These are phyloP conservation scores for Rachycentron canadum DNA, from an alignment of 2,797 vertebrate genomes.

Conservation along the genomic window DNA sequence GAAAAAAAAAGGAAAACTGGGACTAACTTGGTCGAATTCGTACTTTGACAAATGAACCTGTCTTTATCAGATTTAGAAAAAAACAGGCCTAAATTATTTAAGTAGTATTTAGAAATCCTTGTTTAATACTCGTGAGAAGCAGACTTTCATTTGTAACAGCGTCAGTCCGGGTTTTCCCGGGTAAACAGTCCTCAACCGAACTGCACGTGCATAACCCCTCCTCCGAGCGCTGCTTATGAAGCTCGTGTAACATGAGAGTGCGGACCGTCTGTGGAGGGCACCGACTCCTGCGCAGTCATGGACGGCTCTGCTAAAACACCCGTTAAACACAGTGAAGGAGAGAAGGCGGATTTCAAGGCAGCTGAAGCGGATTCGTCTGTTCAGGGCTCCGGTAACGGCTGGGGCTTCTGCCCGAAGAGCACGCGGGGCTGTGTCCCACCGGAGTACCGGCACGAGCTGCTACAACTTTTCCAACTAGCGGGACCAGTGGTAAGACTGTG, in stretches of 20 bases:
- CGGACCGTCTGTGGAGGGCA: not conserved
- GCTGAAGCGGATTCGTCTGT: not conserved
- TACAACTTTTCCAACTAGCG: slow-evolving; percentile 76
- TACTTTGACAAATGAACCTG: no score
- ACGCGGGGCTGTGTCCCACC: slow-evolving; percentile 42
- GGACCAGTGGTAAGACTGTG: slow-evolving; percentile 84
- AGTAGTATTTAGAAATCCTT: no score
- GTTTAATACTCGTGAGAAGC: no score
- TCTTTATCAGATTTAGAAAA: no score
- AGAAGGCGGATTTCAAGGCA: slow-evolving; percentile 6
- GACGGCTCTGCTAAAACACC: slow-evolving; percentile 9
- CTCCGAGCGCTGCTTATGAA: rapidly evolving
- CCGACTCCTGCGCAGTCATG: not conserved
- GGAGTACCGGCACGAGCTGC: slow-evolving; percentile 70
- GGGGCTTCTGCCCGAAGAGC: slow-evolving; percentile 42
- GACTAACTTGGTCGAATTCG: no score
- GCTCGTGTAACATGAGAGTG: rapidly evolving
- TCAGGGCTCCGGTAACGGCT: not conserved
- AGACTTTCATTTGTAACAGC: no score
- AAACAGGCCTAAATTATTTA: no score
- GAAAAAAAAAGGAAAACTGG: no score
- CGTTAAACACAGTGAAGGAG: rapidly evolving
- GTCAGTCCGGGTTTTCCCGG: no score
- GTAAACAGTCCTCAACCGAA: no score
- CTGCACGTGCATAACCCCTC: slow-evolving; percentile 2